These are phyloP conservation scores for Chaetops frenatus DNA, from an alignment of 2,113 vertebrate species.

Conservation along the genomic window DNA sequence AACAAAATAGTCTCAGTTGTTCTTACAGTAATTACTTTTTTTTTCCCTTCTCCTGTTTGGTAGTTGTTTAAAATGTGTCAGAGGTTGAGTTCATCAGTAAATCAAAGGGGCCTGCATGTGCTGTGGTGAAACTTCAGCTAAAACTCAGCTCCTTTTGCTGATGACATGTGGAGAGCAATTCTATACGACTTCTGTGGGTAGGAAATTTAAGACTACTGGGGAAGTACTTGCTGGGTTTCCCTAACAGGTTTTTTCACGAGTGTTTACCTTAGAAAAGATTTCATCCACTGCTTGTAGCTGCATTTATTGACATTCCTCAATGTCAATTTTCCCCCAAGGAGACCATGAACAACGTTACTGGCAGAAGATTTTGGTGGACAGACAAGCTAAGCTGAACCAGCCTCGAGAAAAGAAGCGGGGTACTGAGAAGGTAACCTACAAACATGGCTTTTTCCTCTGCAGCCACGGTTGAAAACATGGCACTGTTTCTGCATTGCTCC, in stretches of 20 bases:
- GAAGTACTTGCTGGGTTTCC: neutral
- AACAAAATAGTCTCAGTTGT: neutral
- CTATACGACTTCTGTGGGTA: neutral
- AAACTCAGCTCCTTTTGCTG: neutral
- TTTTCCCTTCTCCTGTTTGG: neutral
- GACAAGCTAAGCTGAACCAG: slow-evolving; percentile 94
- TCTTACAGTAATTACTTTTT: neutral
- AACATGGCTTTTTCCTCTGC: neutral
- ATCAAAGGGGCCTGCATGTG: rapidly evolving
- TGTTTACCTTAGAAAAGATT: neutral
- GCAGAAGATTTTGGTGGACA: slow-evolving; percentile 98
- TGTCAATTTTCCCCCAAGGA: slow-evolving; percentile 66
- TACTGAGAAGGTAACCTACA: slow-evolving; percentile 84
- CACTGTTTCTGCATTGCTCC: neutral
- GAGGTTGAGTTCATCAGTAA: neutral
- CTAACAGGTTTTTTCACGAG: neutral
- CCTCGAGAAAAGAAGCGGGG: slow-evolving; percentile 93
- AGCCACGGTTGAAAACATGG: neutral
- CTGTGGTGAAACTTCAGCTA: neutral
- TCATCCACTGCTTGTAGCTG: rapidly evolving
- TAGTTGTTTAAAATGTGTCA: neutral
- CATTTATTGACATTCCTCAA: neutral
- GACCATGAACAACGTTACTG: slow-evolving; percentile 94
- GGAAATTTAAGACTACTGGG: neutral
- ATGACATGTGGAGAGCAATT: neutral